These are phyloP conservation scores for Apantesis nais DNA, from an alignment of 2,888 invertebrate species.

Conservation along the genomic window DNA sequence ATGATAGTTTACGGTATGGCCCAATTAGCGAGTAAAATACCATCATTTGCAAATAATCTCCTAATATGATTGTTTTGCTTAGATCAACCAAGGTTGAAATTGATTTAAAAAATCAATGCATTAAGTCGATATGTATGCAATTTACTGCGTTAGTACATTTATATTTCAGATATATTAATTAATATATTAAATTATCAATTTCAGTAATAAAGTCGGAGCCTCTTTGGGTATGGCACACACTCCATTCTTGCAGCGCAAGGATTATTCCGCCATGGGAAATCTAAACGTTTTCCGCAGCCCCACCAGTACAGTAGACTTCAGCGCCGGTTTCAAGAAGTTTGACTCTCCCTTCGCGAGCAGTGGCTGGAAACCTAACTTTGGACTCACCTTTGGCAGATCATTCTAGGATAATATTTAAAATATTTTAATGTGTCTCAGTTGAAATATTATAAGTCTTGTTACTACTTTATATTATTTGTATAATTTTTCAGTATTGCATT, in stretches of 20 bases:
- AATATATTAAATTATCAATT: not conserved
- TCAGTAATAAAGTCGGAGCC: conserved; percentile 33
- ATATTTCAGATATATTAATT: not conserved
- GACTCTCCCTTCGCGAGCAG: conserved; percentile 39
- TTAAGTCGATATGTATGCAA: not conserved
- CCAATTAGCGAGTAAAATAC: too few relatives aligned
- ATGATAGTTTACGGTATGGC: too few relatives aligned
- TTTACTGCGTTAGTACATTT: not conserved
- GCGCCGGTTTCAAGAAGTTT: conserved; percentile 35
- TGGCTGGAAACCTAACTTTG: conserved; percentile 39
- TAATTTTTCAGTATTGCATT: not conserved
- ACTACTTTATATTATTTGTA: not conserved
- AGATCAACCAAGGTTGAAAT: too few relatives aligned
- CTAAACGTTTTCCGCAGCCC: conserved; percentile 37
- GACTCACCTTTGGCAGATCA: conserved; percentile 20
- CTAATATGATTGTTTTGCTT: too few relatives aligned
- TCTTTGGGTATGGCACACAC: conserved; percentile 33
- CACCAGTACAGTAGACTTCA: conserved; percentile 34
- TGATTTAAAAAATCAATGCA: too few relatives aligned
- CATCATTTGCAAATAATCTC: too few relatives aligned
- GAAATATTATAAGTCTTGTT: too few relatives aligned
- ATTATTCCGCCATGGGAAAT: conserved; percentile 40
- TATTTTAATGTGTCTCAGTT: not conserved
- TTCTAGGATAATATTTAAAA: conserved; percentile 3
- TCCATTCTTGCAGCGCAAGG: conserved; percentile 34